Evolutionary conservation across 2,113 vertebrate species (phyloP).

Genomic region (Spea bombifrons): DNA sequence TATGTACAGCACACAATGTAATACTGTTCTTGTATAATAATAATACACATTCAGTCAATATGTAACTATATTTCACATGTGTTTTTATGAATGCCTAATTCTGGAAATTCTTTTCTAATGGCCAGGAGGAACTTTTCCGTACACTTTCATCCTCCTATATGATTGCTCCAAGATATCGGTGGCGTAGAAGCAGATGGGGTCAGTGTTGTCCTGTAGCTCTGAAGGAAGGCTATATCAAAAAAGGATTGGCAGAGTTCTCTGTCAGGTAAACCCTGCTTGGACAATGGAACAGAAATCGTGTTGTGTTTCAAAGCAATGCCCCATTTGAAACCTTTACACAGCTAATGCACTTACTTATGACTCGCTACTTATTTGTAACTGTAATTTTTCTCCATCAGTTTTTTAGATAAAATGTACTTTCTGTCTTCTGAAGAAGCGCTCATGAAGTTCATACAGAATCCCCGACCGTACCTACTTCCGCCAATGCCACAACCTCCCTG

Average conservation of each 20-base stretch:
- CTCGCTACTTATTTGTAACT: neutral
- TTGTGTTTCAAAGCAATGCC: neutral
- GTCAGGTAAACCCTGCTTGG: conserved; percentile 70
- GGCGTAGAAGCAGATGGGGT: conserved; percentile 86
- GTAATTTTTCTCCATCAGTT: conserved; percentile 66
- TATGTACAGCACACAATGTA: too few relatives aligned
- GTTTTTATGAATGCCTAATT: neutral
- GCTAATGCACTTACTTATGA: neutral
- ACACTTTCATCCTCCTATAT: conserved; percentile 63
- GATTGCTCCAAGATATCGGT: conserved; percentile 75
- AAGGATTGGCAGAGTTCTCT: conserved; percentile 72
- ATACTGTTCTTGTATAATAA: too few relatives aligned
- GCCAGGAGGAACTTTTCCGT: conserved; percentile 77
- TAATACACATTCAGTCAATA: too few relatives aligned
- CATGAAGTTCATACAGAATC: conserved; percentile 75
- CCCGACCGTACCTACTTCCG: conserved; percentile 80
- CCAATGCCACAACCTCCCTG: conserved; percentile 85
- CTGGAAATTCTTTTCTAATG: neutral
- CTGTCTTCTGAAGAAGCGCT: conserved; percentile 77
- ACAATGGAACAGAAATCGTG: neutral
- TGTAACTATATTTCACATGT: too few relatives aligned
- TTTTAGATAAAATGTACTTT: conserved; percentile 87
- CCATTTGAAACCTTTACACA: neutral
- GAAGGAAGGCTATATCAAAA: conserved; percentile 72
- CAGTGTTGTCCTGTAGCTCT: conserved; percentile 81